Evolutionary conservation across 2,797 vertebrate genomes (phyloP).

Genomic region (Micropoecilia bifurca): DNA sequence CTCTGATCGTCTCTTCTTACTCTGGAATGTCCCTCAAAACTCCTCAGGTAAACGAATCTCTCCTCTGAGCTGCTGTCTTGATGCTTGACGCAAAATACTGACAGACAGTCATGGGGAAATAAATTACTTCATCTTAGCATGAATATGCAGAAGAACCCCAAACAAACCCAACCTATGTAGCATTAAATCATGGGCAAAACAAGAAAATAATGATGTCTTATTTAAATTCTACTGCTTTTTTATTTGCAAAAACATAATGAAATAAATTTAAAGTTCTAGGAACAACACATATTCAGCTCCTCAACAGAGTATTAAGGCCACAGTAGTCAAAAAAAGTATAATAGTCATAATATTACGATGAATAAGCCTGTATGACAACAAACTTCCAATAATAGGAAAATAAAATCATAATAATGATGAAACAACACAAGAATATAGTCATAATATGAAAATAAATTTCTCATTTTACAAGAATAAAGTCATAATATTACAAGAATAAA

Average conservation of each 20-base stretch:
- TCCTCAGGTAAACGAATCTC: not conserved
- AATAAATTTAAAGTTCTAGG: not conserved
- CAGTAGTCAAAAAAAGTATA: too few species aligned
- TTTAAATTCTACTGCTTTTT: not conserved
- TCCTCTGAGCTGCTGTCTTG: not conserved
- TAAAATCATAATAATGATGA: too few species aligned
- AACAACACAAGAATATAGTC: too few species aligned
- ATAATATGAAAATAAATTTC: too few species aligned
- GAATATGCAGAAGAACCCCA: not conserved
- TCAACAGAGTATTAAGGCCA: too few species aligned
- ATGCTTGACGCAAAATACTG: not conserved
- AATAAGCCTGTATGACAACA: too few species aligned
- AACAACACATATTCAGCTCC: too few species aligned
- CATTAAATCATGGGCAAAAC: not conserved
- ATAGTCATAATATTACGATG: too few species aligned
- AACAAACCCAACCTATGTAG: not conserved
- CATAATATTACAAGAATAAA: too few species aligned
- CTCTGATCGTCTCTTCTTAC: not conserved
- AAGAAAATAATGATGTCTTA: not conserved
- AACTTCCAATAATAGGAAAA: too few species aligned
- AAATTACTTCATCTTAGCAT: not conserved
- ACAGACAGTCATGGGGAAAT: not conserved
- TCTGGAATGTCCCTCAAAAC: conserved; percentile 19
- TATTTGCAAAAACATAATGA: not conserved
- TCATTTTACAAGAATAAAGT: too few species aligned